Conservation (phyloP, 2,888 invertebrate genomes). For the Calameuta idolon region DNA sequence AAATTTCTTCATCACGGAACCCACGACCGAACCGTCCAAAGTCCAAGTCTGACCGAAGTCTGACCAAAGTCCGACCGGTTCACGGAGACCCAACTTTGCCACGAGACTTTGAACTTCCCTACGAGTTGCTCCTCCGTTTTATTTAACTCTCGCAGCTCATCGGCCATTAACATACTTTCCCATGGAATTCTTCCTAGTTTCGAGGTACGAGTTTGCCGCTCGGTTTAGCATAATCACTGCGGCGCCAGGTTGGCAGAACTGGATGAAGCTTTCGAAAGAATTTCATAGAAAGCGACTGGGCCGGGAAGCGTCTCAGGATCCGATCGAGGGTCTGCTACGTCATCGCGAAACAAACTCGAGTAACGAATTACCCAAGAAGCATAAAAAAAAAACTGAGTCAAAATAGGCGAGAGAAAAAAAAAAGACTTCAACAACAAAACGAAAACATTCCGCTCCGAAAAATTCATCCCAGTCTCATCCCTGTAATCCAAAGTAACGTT, state of each 20-base stretch:
- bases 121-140: constrained; percentile 51
- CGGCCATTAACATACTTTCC: constrained; percentile 64
- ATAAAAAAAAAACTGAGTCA: background rate
- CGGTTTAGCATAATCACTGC: constrained; percentile 54
- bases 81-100: constrained; percentile 50
- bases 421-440: background rate
- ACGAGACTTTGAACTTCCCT: constrained; percentile 60
- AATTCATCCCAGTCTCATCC: background rate
- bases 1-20: background rate
- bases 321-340: background rate
- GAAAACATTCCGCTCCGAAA: background rate
- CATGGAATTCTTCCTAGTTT: constrained; percentile 50
- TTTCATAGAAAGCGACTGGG: background rate
- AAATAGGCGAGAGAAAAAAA: background rate
- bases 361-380: background rate
- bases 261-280: background rate
- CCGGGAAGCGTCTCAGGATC: background rate
- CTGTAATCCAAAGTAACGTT: background rate
- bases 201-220: constrained; percentile 32
- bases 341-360: background rate
- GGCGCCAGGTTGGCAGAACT: background rate
- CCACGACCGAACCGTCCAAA: background rate
- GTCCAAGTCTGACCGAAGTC: background rate
- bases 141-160: constrained; percentile 48
- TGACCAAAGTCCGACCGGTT: background rate